Conservation (phyloP, 1,140 invertebrate species). For the Teleopsis dalmanni region DNA sequence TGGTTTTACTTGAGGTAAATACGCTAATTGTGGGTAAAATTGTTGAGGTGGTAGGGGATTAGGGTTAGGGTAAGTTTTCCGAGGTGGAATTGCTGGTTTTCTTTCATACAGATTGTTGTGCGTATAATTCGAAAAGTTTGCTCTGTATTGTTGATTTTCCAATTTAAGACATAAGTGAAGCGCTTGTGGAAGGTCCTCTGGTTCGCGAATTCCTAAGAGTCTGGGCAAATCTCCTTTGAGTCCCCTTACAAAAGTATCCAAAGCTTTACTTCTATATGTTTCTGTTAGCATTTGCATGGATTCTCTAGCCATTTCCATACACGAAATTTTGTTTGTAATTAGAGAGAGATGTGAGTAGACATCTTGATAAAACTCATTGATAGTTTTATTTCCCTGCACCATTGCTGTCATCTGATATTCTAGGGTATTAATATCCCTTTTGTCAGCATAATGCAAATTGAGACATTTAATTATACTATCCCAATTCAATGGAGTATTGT, state of each 20-base stretch:
- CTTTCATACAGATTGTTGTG: neutral
- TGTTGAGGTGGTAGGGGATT: neutral
- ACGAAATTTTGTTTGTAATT: constrained; percentile 5
- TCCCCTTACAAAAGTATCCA: constrained; percentile 13
- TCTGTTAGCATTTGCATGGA: constrained; percentile 1
- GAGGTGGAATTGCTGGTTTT: too few species aligned
- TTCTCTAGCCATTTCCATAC: neutral
- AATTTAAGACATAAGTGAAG: constrained; percentile 10
- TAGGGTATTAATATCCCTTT: constrained; percentile 9
- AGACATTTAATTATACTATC: constrained; percentile 7
- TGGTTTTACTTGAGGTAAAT: neutral
- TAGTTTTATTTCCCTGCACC: constrained; percentile 10
- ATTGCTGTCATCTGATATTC: constrained; percentile 12
- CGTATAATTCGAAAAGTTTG: neutral
- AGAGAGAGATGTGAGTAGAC: constrained; percentile 10
- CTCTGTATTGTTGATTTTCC: neutral
- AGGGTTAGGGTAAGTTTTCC: neutral
- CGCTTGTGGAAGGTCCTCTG: constrained; percentile 5
- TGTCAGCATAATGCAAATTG: constrained; percentile 11
- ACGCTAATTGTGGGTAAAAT: neutral
- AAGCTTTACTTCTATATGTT: constrained; percentile 9
- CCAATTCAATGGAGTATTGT: constrained; percentile 12
- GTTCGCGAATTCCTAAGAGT: constrained; percentile 5
- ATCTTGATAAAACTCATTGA: constrained; percentile 13
- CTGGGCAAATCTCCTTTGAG: constrained; percentile 9